Evolutionary conservation across 2,888 invertebrate genomes (phyloP).

Genomic region (Oligia strigilis): DNA sequence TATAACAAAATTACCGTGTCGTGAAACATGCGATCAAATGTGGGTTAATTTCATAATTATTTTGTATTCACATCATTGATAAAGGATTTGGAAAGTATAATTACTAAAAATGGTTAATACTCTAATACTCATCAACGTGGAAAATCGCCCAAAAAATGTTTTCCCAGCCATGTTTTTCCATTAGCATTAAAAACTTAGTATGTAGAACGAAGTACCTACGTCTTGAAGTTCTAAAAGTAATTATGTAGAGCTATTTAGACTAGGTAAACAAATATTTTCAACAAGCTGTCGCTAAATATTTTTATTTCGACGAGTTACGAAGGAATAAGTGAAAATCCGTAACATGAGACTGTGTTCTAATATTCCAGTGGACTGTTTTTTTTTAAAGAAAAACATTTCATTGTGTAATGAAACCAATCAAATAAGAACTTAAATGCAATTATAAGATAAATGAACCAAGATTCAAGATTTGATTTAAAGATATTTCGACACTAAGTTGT

Average conservation of each 20-base stretch:
- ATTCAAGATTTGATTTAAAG: background rate
- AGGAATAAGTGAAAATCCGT: background rate
- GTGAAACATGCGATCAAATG: constrained; percentile 67
- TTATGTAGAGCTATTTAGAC: background rate
- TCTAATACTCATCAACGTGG: background rate
- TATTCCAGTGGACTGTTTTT: background rate
- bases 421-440: background rate
- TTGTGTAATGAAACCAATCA: too few species aligned
- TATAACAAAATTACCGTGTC: constrained; percentile 48
- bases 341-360: background rate
- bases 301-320: background rate
- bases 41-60: constrained; percentile 44
- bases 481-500: background rate
- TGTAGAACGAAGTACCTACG: background rate
- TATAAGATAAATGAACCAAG: background rate
- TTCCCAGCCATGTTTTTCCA: background rate
- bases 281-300: background rate
- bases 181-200: background rate
- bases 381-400: too few species aligned
- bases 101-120: background rate
- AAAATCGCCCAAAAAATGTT: background rate
- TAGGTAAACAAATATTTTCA: background rate
- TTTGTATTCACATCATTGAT: constrained; percentile 12
- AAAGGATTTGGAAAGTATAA: background rate
- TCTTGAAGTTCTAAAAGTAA: background rate